Evolutionary conservation across 2,888 invertebrate genomes (phyloP).

Genomic region (Caenorhabditis drosophilae): DNA sequence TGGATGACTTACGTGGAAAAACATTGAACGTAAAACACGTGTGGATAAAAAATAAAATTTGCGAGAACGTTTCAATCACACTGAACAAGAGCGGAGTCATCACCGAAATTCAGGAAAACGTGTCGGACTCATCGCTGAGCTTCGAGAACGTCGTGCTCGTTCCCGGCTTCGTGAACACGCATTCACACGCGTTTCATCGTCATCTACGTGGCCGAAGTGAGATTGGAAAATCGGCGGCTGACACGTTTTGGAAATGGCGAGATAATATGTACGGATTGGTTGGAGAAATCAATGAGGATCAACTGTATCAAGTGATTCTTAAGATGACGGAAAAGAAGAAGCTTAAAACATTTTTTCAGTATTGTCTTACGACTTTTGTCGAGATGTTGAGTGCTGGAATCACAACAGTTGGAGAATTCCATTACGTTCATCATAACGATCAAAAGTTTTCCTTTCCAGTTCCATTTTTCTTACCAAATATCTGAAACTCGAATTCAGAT

Average conservation of each 20-base stretch:
- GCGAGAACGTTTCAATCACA: conserved; percentile 36
- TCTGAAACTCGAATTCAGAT: too few relatives aligned
- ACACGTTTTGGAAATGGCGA: conserved; percentile 67
- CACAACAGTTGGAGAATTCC: conserved; percentile 68
- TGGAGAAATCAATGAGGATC: conserved; percentile 52
- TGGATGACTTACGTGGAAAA: conserved; percentile 38
- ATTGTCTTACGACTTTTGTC: conserved; percentile 58
- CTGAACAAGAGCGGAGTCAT: conserved; percentile 33
- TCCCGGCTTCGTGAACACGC: conserved; percentile 66
- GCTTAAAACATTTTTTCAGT: conserved; percentile 36
- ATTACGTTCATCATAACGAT: conserved; percentile 66
- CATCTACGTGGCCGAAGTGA: conserved; percentile 58
- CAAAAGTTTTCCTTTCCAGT: too few relatives aligned
- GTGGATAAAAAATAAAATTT: conserved; percentile 44
- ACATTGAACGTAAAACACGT: conserved; percentile 33
- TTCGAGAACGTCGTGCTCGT: conserved; percentile 37
- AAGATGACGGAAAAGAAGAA: background rate
- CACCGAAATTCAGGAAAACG: conserved; percentile 16
- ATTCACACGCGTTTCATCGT: conserved; percentile 67
- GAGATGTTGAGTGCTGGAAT: conserved; percentile 68
- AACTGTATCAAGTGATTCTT: conserved; percentile 52
- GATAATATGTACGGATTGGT: conserved; percentile 67
- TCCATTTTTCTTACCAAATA: too few relatives aligned
- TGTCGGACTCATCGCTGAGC: conserved; percentile 7
- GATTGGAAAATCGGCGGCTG: conserved; percentile 55